Base-by-base conservation (phyloP, 2,888 invertebrate species). In the Trachelus troglodyta region DNA sequence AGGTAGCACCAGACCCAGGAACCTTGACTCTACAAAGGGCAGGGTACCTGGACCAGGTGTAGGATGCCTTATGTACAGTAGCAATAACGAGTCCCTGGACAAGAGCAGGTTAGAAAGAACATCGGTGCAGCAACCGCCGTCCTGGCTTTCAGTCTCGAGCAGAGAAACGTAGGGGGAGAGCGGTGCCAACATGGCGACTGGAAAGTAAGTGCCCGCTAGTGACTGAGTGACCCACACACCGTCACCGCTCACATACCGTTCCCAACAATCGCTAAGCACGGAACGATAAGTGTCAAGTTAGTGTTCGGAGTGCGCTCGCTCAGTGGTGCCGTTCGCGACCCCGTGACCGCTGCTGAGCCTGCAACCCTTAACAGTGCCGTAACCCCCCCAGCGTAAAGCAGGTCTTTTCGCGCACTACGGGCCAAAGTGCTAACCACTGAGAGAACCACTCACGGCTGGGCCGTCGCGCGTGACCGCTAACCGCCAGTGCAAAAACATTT, bases 171-270 rank as follows among this genome's bases (percentile, higher is more conserved):
- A 75, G 77, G 82, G 84, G 79, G 82, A 83, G 83, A 79, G 84
- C 81, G 80, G 80, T 78, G 83, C 78, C 80, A 87, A 86, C 76
- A 87, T 87, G 88, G 87, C 86, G 87, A 87, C 85, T 87, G 85
- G 87, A 87, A 88, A 87, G 88, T 88, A 87, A 87, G 83, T 83
- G 87, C 81, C 85, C 79, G 83, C 83, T 12, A 71, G 71, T 85
- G 87, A 86, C 85, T 86, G 87, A 87, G 85, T 87, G 86, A 86
- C 86, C 86, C 85, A 88, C 86, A 85, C 85, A 83, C 82, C 76
- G 82, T 80, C 79, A 79, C 80, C 84, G 83, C 85, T 86, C 86
- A 85, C 85, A 85, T 84, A 86, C 84, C 87, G 85, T 85, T 86
- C 83, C 79, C 85, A 81, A 82, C 84, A 85, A 86, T 86, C 85